phyloP scores from a whole-genome alignment of 2,113 vertebrate species.

The Dendropsophus ebraccatus region DNA sequence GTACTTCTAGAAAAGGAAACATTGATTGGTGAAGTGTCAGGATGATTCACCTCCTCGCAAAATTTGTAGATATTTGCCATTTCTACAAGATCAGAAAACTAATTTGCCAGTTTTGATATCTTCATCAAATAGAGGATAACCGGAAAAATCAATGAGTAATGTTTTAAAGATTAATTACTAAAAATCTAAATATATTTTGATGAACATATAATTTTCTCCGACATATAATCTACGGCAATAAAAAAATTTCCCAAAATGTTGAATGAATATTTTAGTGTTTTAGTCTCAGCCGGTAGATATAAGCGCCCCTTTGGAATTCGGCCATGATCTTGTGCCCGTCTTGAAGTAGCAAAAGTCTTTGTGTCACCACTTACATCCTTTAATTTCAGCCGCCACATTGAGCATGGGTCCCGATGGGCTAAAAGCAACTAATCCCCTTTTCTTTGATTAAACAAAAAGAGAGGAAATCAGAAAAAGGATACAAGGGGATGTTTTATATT shows the following conservation, averaged over 20 bases:
- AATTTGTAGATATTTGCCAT: background rate
- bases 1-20: constrained; percentile 45
- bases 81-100: background rate
- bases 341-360: constrained; percentile 61
- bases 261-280: constrained; percentile 72
- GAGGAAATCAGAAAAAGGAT: constrained; percentile 67
- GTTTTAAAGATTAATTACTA: background rate
- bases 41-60: background rate
- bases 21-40: background rate
- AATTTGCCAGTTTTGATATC: background rate
- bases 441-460: constrained; percentile 70
- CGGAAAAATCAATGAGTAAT: background rate
- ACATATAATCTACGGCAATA: constrained; percentile 71
- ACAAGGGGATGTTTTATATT: constrained; percentile 69
- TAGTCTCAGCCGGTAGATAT: constrained; percentile 71
- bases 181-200: background rate
- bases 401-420: constrained; percentile 61
- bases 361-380: constrained; percentile 69
- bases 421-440: constrained; percentile 70
- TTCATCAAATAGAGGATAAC: background rate
- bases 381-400: constrained; percentile 70
- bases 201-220: too few relatives aligned
- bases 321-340: constrained; percentile 66
- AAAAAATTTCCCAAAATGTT: constrained; percentile 69
- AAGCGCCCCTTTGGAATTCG: constrained; percentile 71